Percentiles rank a stretch among this genome's conserved stretches.
Conservation (phyloP, 2,888 invertebrate species). For the Chymomyza procnemis region DNA sequence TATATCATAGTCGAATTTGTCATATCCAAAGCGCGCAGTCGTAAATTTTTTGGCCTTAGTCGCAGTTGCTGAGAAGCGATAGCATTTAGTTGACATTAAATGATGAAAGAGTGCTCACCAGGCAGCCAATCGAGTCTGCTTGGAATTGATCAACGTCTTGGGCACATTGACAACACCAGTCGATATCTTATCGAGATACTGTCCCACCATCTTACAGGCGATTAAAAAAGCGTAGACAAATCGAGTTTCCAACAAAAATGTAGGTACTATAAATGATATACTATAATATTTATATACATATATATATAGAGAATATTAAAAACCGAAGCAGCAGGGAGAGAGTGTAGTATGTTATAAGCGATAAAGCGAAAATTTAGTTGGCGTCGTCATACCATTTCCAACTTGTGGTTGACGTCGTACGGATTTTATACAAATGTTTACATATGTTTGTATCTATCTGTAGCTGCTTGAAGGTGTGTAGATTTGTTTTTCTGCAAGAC, state of each 20-base stretch:
- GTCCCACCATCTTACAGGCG: conserved; percentile 77
- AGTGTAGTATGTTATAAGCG: conserved; percentile 11
- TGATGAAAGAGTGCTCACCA: conserved; percentile 78
- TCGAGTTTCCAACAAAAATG: background rate
- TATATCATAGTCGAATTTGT: background rate
- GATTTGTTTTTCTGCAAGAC: conserved; percentile 55
- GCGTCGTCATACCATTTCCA: background rate
- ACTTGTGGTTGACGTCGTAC: conserved; percentile 8
- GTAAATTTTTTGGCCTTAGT: conserved; percentile 10
- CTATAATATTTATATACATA: too few species aligned
- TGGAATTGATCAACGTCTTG: conserved; percentile 78
- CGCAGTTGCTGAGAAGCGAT: conserved; percentile 18
- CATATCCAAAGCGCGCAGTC: background rate
- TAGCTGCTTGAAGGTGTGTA: background rate
- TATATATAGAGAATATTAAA: too few species aligned
- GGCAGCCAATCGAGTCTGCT: conserved; percentile 74
- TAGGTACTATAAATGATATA: background rate
- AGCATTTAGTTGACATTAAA: conserved; percentile 77
- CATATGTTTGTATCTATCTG: background rate
- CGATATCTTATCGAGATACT: conserved; percentile 78
- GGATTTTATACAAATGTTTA: conserved; percentile 30
- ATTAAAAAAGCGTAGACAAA: conserved; percentile 50
- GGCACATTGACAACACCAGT: conserved; percentile 79
- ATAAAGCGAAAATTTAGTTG: conserved; percentile 1
- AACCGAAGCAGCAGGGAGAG: conserved; percentile 1